These are phyloP conservation scores for Gila robusta DNA, from an alignment of 2,797 vertebrate genomes.

Conservation along the genomic window DNA sequence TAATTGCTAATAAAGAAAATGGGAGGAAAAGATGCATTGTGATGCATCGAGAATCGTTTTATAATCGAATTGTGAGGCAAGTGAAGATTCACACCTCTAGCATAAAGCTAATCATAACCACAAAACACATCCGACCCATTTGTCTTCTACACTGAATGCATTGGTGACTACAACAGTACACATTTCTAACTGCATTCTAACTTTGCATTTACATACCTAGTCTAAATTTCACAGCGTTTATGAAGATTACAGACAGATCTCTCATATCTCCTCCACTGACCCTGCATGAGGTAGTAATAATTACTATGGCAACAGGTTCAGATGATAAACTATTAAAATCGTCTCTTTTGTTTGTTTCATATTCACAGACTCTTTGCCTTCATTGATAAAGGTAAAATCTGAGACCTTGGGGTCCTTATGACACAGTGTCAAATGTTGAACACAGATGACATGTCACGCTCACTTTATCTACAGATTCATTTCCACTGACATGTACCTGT, in stretches of 20 bases:
- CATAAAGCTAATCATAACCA: slow-evolving; percentile 5
- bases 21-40: too few species aligned
- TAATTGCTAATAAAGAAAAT: too few species aligned
- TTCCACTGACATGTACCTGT: slow-evolving; percentile 45
- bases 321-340: slow-evolving; percentile 43
- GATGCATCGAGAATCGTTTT: too few species aligned
- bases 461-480: slow-evolving; percentile 66
- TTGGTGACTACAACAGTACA: neutral
- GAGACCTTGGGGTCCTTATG: slow-evolving; percentile 74
- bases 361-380: slow-evolving; percentile 70
- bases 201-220: neutral
- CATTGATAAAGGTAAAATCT: slow-evolving; percentile 74
- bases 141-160: neutral
- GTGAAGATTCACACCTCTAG: too few species aligned
- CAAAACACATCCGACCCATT: neutral
- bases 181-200: neutral
- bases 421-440: slow-evolving; percentile 74
- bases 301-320: slow-evolving; percentile 38
- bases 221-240: neutral
- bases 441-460: slow-evolving; percentile 71
- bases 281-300: neutral
- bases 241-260: slow-evolving; percentile 11
- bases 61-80: too few species aligned
- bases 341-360: slow-evolving; percentile 55
- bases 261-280: slow-evolving; percentile 7